A percentile compares a stretch with the other conserved stretches of the same genome.
Conservation (phyloP, 2,113 vertebrate genomes). For the Toxotes jaculatrix region DNA sequence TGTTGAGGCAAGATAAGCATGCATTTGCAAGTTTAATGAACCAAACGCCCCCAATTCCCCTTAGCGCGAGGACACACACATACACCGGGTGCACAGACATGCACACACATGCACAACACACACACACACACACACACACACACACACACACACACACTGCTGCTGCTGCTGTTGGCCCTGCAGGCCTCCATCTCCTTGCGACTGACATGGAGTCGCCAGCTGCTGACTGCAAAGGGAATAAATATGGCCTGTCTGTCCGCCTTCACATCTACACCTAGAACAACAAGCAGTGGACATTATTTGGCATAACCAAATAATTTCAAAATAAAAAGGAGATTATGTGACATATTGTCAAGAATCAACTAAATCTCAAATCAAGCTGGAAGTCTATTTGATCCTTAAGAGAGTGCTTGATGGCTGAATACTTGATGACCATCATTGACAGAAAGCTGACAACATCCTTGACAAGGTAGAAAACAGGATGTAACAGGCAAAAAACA, state of each 20-base stretch:
- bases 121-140: constrained; percentile 23
- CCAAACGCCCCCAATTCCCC: constrained; percentile 69
- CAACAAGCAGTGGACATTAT: constrained; percentile 21
- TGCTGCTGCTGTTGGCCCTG: constrained; percentile 52
- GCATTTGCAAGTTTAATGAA: constrained; percentile 89
- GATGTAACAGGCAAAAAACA: neutral
- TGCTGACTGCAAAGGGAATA: constrained; percentile 71
- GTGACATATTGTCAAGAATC: neutral
- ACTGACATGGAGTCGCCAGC: constrained; percentile 73
- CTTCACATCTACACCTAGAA: constrained; percentile 31
- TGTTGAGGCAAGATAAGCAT: constrained; percentile 87
- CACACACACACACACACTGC: constrained; percentile 18
- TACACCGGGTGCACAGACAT: constrained; percentile 1
- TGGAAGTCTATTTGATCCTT: neutral
- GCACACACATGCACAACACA: constrained; percentile 1
- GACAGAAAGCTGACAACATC: neutral
- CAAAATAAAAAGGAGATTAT: neutral
- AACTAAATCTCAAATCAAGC: neutral
- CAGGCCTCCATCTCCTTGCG: constrained; percentile 69
- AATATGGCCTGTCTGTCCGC: constrained; percentile 40
- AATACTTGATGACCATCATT: neutral
- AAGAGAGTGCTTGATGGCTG: neutral
- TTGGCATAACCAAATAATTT: constrained; percentile 1
- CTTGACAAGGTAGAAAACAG: neutral
- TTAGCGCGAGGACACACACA: constrained; percentile 67